Evolutionary conservation across 1,140 invertebrate genomes (phyloP).

Genomic region (Drosophila hydei): DNA sequence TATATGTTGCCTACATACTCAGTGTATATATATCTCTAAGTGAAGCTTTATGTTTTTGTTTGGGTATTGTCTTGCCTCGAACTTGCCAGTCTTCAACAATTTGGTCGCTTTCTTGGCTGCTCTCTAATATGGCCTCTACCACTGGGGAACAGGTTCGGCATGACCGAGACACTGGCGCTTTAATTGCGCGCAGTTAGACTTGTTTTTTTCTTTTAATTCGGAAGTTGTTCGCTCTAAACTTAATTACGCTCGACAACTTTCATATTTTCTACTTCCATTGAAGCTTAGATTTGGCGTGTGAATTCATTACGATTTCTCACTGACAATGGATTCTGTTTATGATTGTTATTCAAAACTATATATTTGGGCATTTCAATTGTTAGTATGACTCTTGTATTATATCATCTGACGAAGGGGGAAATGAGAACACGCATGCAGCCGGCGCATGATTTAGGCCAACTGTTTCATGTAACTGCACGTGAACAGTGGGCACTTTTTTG

Average conservation of each 20-base stretch:
- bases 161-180: slow-evolving; percentile 61
- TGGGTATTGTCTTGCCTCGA: slow-evolving; percentile 13
- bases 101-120: slow-evolving; percentile 44
- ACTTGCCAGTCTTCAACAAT: slow-evolving; percentile 37
- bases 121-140: slow-evolving; percentile 51
- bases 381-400: no score
- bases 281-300: slow-evolving; percentile 28
- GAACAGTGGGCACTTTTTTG: neutral
- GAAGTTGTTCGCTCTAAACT: slow-evolving; percentile 58
- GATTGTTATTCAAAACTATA: neutral
- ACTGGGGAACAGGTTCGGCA: slow-evolving; percentile 61
- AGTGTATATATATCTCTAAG: slow-evolving; percentile 1
- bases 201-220: slow-evolving; percentile 64
- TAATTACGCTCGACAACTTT: slow-evolving; percentile 67
- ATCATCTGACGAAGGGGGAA: neutral
- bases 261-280: slow-evolving; percentile 55
- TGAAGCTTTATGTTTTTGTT: slow-evolving; percentile 1
- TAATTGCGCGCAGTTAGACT: slow-evolving; percentile 75
- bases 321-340: neutral
- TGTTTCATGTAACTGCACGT: slow-evolving; percentile 42
- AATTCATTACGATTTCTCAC: neutral
- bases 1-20: neutral
- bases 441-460: slow-evolving; percentile 41
- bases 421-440: neutral
- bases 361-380: neutral